phyloP scores from a whole-genome alignment of 2,888 invertebrate species.

The Pyrocoelia pectoralis region DNA sequence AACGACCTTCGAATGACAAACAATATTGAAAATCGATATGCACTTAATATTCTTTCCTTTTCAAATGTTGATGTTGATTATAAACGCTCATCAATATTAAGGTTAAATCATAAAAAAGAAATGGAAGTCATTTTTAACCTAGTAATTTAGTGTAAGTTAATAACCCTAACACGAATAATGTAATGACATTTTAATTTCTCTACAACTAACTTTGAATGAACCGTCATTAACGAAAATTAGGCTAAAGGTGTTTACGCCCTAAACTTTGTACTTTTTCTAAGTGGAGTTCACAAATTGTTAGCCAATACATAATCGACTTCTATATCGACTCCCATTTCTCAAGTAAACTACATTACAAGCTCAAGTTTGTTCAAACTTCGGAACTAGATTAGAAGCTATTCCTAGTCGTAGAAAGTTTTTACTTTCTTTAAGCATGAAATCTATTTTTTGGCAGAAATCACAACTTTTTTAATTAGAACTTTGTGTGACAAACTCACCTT shows the following conservation, averaged over 20 bases:
- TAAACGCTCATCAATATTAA: too few relatives aligned
- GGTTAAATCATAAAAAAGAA: too few relatives aligned
- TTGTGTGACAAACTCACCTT: too few relatives aligned
- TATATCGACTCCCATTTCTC: slow-evolving; percentile 26
- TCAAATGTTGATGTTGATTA: too few relatives aligned
- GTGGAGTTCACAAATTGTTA: slow-evolving; percentile 17
- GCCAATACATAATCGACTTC: neutral
- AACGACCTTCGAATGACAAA: slow-evolving; percentile 30
- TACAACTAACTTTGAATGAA: too few relatives aligned
- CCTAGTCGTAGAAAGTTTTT: slow-evolving; percentile 29
- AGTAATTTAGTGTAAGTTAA: too few relatives aligned
- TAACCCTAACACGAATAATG: too few relatives aligned
- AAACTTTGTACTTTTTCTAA: slow-evolving; percentile 18
- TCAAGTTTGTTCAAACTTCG: slow-evolving; percentile 33
- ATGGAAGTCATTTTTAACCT: too few relatives aligned
- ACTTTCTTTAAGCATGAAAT: slow-evolving; percentile 21
- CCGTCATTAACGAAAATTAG: too few relatives aligned
- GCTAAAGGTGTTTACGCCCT: neutral
- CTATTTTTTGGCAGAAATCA: slow-evolving; percentile 14
- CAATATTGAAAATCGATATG: neutral
- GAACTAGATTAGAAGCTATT: slow-evolving; percentile 38
- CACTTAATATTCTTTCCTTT: too few relatives aligned
- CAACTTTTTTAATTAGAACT: too few relatives aligned
- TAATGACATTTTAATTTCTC: too few relatives aligned
- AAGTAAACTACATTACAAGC: slow-evolving; percentile 38